These are phyloP conservation scores for Drosophila robusta DNA, from an alignment of 2,888 invertebrate genomes.

Conservation along the genomic window DNA sequence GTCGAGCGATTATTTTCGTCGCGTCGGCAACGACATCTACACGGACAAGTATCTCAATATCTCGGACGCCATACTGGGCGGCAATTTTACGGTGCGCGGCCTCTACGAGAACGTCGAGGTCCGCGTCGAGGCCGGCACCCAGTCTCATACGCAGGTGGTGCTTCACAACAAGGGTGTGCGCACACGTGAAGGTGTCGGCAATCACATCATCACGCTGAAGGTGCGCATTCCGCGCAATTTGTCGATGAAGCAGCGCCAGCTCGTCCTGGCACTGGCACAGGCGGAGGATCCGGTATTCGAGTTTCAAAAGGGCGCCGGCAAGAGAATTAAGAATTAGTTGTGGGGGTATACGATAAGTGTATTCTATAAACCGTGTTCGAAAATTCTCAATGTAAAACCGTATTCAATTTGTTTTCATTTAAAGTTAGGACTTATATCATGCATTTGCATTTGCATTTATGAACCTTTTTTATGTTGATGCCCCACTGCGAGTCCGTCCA, in stretches of 20 bases:
- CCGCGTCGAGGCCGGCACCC: constrained; percentile 80
- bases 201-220: constrained; percentile 81
- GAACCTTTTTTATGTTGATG: constrained; percentile 96
- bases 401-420: constrained; percentile 9
- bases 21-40: constrained; percentile 77
- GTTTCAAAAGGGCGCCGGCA: constrained; percentile 32
- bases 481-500: constrained; percentile 99
- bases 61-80: constrained; percentile 82
- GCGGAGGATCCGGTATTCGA: constrained; percentile 80
- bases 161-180: constrained; percentile 80
- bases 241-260: constrained; percentile 82
- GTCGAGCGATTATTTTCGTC: constrained; percentile 76
- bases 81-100: constrained; percentile 77
- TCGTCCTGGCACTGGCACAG: constrained; percentile 78
- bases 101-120: constrained; percentile 78
- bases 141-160: constrained; percentile 77
- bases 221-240: constrained; percentile 80
- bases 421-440: constrained; percentile 26
- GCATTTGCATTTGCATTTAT: background rate
- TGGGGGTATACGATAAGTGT: background rate
- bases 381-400: constrained; percentile 66
- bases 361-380: constrained; percentile 12
- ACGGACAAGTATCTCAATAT: constrained; percentile 80
- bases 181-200: constrained; percentile 65
- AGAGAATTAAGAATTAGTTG: constrained; percentile 9